Base-by-base conservation (phyloP, 2,113 vertebrate species). In the Cyanoliseus patagonus region DNA sequence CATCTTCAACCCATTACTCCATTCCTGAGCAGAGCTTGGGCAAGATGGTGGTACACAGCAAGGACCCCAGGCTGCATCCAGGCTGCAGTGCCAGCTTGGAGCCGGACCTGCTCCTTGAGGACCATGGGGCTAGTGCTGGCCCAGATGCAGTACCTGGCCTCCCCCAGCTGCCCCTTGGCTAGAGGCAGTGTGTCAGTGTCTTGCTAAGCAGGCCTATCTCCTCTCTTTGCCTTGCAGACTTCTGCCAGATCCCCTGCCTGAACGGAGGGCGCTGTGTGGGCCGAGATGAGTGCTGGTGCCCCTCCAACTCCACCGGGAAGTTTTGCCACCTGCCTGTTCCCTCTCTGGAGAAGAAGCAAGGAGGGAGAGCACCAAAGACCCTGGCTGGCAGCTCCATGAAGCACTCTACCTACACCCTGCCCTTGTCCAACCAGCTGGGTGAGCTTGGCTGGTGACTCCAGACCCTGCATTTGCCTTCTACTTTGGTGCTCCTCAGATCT, bases 261-360 rank as follows among this genome's bases (percentile, higher is more conserved):
- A 99, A 99, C 0, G 99, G 99, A 53, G 99, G 99, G 9, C 96
- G 99, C 72, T 99, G 99, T 5, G 96, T 99, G n/a, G 99, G 99
- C 93, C 98, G 98, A 90, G 99, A 99, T 2, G 98, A 98, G n/a
- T 99, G 99, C 93, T 98, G 99, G 96, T 99, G 99, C 64, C 98
- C 99, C 0, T 94, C 98, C 28, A 98, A 97, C 96, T 99, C 99
- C 97, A 99, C 99, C 0, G 99, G 99, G 13, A 99, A 99, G 96
- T 99, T 99, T 97, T 99, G 99, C 91, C 99, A 99, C 86, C 97
- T 99, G 76, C 98, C 99, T 1, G 44, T 69, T 79, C 96, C 93
- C 1, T 83, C 96, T 72, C 94, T 95, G 41, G 97, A 97, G 95
- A 96, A 74, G 64, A 97, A 96, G 55, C 81, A 96, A 81, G 90